Evolutionary conservation across 1,140 invertebrate genomes (phyloP), one percentile per base, ranked within the genome.

Genomic region (Oedothorax gibbosus): DNA sequence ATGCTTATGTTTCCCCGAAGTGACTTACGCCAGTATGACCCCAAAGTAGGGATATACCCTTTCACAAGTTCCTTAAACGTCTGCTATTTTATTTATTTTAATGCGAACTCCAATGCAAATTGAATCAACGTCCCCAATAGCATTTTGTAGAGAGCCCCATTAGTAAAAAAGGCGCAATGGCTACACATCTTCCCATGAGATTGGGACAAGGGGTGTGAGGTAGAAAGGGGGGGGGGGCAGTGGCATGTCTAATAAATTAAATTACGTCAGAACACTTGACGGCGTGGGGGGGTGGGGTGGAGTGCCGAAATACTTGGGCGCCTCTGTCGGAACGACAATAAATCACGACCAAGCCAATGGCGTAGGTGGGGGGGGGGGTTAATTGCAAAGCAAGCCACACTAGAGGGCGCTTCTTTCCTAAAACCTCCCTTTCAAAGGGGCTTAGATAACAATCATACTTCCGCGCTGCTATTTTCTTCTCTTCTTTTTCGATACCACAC

Each of bases 201-300:
- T 75, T 75, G 53, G 54, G 18, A 71, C 51, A 71, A 71, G 68
- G 68, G 68, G 68, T 71, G 68, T n/a, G 49, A 64, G 76, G 35
- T 35, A 35, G 35, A 35, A 35, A 35, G 5, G 35, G 21, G 54
- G 11, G 78, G 65, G 20, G 35, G 65, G 78, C 21, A 71, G 56
- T 56, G 65, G 66, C 78, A 81, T 71, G 78, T 81, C 66, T 71
- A 81, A 81, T 81, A 81, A 81, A 81, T 81, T 81, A 81, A 81
- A 81, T 81, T 81, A 81, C 66, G 78, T 81, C 78, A 81, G 65
- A 81, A 81, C 66, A 71, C 66, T 81, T 71, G 78, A 81, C 77
- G 65, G 60, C 60, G 62, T 35, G 35, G 35, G 35, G 35, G 35
- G 35, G n/a, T n/a, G 60, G 12, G 20, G 53, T 56, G 49, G 75